Base-by-base conservation (phyloP, 2,888 invertebrate genomes). In the Tachina lurida region DNA sequence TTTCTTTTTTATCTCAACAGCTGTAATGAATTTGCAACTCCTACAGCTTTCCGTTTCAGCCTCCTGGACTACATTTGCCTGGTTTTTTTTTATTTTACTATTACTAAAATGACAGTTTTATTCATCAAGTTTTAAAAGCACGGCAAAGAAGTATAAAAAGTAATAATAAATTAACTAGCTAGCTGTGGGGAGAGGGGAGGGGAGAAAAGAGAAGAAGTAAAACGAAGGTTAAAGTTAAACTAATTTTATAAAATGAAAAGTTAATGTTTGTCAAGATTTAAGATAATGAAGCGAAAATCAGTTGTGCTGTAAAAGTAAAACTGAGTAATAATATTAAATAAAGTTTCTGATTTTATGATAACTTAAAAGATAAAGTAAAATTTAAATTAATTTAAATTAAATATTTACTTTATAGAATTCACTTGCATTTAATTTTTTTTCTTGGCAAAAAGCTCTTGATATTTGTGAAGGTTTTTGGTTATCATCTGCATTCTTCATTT, bases 201-300 rank as follows among this genome's bases (percentile, higher is more conserved):
- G 22, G 17, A 8, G 63, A 7, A 56, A 13, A 22, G 3, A 31
- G 39, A 13, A 56, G 54, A 62, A 17, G 41, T 70, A 15, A 62
- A 60, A 47, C 83, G 70, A 76, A 63, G 81, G 70, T 78, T 78
- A 85, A 81, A 85, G 60, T 54, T 60, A 52, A 74, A 73, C 68
- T 81, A 78, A 77, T 45, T 77, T 70, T 71, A 56, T 67, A 78
- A 78, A 52, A 77, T 84, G 54, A 77, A 81, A 82, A 79, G 70
- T 81, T 74, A 81, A 81, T 84, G 67, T 77, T 68, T 77, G 49
- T 67, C 45, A 68, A 77, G 82, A 65, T 78, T 82, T 75, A 58
- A 82, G 75, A 82, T 82, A 81, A 81, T 78, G 60, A 70, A 75
- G 78, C 19, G 74, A 22, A 63, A 54, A 63, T 56, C 41, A 65